Conservation (phyloP, 2,888 invertebrate genomes). For the Malacosoma neustria region DNA sequence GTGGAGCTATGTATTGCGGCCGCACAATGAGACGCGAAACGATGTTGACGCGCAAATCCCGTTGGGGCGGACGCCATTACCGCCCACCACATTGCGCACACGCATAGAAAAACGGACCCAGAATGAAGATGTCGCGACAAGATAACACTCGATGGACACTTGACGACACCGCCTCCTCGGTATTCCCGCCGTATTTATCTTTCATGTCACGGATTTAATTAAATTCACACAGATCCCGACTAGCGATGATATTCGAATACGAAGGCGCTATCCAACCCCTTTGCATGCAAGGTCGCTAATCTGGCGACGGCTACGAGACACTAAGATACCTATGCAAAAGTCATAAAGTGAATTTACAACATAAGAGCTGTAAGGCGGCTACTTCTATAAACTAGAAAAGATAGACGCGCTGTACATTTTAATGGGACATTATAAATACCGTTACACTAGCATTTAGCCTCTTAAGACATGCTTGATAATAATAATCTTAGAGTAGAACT, state of each 20-base stretch:
- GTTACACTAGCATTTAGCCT: constrained; percentile 24
- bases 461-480: constrained; percentile 31
- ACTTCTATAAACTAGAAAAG: constrained; percentile 36
- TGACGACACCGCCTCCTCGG: constrained; percentile 44
- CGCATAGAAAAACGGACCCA: constrained; percentile 61
- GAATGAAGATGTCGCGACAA: constrained; percentile 57
- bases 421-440: constrained; percentile 43
- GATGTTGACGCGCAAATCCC: constrained; percentile 66
- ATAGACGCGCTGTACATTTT: constrained; percentile 45
- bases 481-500: constrained; percentile 15
- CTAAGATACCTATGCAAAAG: constrained; percentile 32
- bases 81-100: constrained; percentile 60
- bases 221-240: constrained; percentile 43
- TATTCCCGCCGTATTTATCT: constrained; percentile 39
- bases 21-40: constrained; percentile 67
- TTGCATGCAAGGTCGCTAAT: constrained; percentile 39
- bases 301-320: constrained; percentile 13
- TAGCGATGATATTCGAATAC: constrained; percentile 30
- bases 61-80: constrained; percentile 68
- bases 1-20: constrained; percentile 69
- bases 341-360: constrained; percentile 39
- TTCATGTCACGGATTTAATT: constrained; percentile 50
- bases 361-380: constrained; percentile 29
- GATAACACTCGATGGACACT: constrained; percentile 59
- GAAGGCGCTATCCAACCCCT: constrained; percentile 31